Conservation (phyloP, 2,797 vertebrate genomes). For the Arnoldichthys spilopterus region DNA sequence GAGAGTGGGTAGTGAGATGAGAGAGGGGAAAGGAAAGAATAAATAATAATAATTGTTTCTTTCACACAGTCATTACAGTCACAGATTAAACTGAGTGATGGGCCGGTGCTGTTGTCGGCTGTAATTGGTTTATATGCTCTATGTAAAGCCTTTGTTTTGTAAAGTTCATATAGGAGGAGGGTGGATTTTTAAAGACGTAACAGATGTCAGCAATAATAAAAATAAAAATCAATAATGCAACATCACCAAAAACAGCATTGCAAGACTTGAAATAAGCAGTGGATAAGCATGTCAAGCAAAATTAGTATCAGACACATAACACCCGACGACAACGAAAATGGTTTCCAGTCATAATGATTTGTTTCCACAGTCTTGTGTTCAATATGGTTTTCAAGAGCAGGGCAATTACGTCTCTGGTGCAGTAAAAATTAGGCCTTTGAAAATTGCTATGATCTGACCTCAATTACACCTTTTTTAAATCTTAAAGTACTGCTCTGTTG, state of each 20-base stretch:
- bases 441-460: neutral
- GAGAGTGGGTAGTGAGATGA: neutral
- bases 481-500: neutral
- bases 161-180: no score
- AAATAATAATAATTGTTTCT: constrained; percentile 24
- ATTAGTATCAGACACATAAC: neutral
- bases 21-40: neutral
- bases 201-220: no score
- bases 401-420: neutral
- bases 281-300: no score
- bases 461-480: neutral
- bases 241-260: no score
- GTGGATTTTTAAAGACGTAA: neutral
- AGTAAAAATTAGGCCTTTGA: neutral
- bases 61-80: constrained; percentile 1
- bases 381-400: neutral
- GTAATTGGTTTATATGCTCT: neutral
- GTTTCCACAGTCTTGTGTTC: neutral
- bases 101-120: neutral
- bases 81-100: neutral
- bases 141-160: neutral
- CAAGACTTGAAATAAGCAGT: no score
- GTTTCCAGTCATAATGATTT: no score
- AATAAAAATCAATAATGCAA: no score
- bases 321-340: neutral